Evolutionary conservation across 2,113 vertebrate genomes (phyloP), one percentile per base, ranked within the genome.

Genomic region (Irena cyanogastra): DNA sequence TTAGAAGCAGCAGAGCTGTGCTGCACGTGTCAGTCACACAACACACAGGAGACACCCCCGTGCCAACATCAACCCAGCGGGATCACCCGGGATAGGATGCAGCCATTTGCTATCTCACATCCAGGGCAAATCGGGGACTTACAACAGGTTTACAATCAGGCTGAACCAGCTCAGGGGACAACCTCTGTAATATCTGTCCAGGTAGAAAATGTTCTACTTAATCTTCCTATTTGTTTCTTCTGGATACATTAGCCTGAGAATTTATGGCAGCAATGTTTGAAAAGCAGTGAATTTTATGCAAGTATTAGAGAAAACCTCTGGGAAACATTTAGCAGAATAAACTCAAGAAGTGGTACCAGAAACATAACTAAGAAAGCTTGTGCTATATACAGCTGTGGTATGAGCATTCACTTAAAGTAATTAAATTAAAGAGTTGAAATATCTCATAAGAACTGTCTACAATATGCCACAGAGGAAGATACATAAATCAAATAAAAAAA

Each of bases 251-350:
- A 80, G 45, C 28, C 24, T 35, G 59, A 53, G 54, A 85, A 85
- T 50, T 85, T 66, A 66, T 7, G 60, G 47, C 49, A 68, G 63
- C 30, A 24, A 4, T 7, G 42, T 23, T 44, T 28, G 19, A 88
- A 71, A 92, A 86, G 53, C 11, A 80, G 57, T 41, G 13, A 45
- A 61, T 70, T 92, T 91, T 53, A 74, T 17, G 23, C 45, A 81
- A 84, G 54, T 52, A 60, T 69, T 69, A 71, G 33, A 72, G 86
- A 80, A 90, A 83, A 75, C 68, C 61, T 31, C 17, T 41, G 37
- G 78, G 64, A 94, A 91, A 89, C 49, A 68, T 31, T 74, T 41
- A 90, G 35, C 54, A 93, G 85, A 75, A 63, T 42, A 63, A 94
- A 47, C 68, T 83, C 13, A 42, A 72, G 59, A 83, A 86, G 18